These are phyloP conservation scores for Mesorhabditis sp. DNA, from an alignment of 2,888 invertebrate species.

Conservation along the genomic window DNA sequence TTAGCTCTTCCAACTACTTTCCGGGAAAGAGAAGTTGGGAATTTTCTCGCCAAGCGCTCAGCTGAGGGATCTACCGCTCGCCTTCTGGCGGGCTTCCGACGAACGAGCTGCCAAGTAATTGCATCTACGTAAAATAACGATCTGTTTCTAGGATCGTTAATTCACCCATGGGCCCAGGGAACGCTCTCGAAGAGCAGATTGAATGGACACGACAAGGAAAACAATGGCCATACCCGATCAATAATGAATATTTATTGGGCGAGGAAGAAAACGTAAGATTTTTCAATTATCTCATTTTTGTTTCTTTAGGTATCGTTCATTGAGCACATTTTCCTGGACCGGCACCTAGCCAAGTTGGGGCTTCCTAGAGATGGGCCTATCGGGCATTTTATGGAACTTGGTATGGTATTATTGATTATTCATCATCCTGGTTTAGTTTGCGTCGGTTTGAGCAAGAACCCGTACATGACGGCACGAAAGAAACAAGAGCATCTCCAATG, in stretches of 20 bases:
- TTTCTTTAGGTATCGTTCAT: conserved; percentile 71
- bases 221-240: conserved; percentile 91
- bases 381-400: conserved; percentile 78
- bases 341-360: conserved; percentile 72
- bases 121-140: neutral
- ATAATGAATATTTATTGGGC: conserved; percentile 75
- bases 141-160: conserved; percentile 31
- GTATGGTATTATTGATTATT: neutral
- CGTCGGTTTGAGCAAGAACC: conserved; percentile 83
- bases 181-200: conserved; percentile 88
- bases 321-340: conserved; percentile 88
- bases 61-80: conserved; percentile 18
- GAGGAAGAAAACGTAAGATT: conserved; percentile 61
- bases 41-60: conserved; percentile 21
- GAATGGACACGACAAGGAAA: conserved; percentile 89
- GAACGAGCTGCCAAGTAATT: conserved; percentile 25
- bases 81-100: conserved; percentile 40
- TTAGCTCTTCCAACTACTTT: conserved; percentile 13
- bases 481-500: conserved; percentile 85
- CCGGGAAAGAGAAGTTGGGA: conserved; percentile 16
- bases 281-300: conserved; percentile 9
- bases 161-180: conserved; percentile 61
- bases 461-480: conserved; percentile 79
- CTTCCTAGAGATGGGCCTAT: conserved; percentile 86
- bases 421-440: conserved; percentile 20